These are phyloP conservation scores for Scrobipalpa costella DNA, from an alignment of 2,888 invertebrate genomes.

Conservation along the genomic window DNA sequence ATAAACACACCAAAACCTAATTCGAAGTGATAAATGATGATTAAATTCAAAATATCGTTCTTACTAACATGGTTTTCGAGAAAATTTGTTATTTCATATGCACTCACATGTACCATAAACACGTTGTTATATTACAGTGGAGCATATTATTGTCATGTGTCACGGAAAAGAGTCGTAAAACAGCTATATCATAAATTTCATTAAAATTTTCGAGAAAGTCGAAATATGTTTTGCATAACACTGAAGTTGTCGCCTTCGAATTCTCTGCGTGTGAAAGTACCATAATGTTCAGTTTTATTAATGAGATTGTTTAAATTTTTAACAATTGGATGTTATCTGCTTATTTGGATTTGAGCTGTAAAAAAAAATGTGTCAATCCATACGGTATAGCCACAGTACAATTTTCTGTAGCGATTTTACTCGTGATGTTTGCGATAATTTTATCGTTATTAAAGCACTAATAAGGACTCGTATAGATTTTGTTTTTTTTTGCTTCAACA, in stretches of 20 bases:
- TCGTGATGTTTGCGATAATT: too few relatives aligned
- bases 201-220: constrained; percentile 40
- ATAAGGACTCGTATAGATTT: too few relatives aligned
- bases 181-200: constrained; percentile 60
- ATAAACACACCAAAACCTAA: constrained; percentile 43
- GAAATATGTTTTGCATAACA: constrained; percentile 66
- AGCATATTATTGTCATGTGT: constrained; percentile 67
- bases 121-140: constrained; percentile 62
- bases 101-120: constrained; percentile 66
- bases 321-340: constrained; percentile 47
- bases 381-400: too few relatives aligned
- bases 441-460: too few relatives aligned
- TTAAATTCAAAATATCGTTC: constrained; percentile 53
- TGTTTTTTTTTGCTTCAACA: too few relatives aligned
- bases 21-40: constrained; percentile 54
- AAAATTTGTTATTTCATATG: constrained; percentile 48
- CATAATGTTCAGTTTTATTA: constrained; percentile 60
- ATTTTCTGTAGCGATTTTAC: too few relatives aligned
- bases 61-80: constrained; percentile 41
- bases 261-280: constrained; percentile 60
- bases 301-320: constrained; percentile 51
- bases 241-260: constrained; percentile 62
- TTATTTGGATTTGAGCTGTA: constrained; percentile 31
- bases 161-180: constrained; percentile 66
- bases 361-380: too few relatives aligned